phyloP scores from a whole-genome alignment of 2,888 invertebrate species.

The Tetragonula carbonaria region DNA sequence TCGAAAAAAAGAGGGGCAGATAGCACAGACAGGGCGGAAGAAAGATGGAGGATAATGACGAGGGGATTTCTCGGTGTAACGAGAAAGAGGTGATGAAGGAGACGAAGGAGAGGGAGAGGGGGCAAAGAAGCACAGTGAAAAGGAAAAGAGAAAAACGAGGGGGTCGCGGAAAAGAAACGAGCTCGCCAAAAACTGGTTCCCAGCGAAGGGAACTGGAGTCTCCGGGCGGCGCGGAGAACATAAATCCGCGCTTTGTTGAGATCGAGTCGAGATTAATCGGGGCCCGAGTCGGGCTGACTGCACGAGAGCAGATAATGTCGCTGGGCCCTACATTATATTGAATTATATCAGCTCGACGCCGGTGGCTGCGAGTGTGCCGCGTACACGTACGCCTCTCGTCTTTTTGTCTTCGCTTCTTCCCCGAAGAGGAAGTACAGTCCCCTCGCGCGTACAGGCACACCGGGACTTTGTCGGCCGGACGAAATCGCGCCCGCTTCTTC shows the following conservation, averaged over 20 bases:
- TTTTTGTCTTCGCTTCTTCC: conserved; percentile 44
- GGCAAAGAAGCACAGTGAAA: not conserved
- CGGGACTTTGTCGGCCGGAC: conserved; percentile 56
- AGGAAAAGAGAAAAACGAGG: conserved; percentile 1
- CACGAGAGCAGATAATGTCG: conserved; percentile 77
- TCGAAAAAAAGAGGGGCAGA: not conserved
- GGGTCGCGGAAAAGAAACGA: conserved; percentile 68
- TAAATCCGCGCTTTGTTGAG: conserved; percentile 79
- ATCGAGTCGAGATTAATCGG: conserved; percentile 79
- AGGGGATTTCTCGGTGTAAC: conserved; percentile 20
- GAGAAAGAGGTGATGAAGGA: not conserved
- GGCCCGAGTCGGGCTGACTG: conserved; percentile 67
- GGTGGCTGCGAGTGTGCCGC: conserved; percentile 44
- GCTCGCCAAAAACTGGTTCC: conserved; percentile 75
- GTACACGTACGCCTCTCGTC: conserved; percentile 5
- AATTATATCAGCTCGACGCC: conserved; percentile 73
- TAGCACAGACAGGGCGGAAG: not conserved
- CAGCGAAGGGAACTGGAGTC: conserved; percentile 47
- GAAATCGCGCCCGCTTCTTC: conserved; percentile 47
- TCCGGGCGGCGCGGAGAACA: conserved; percentile 66
- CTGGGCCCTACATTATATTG: conserved; percentile 74
- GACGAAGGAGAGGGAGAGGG: not conserved
- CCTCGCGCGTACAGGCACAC: conserved; percentile 18
- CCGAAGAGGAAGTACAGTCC: conserved; percentile 12
- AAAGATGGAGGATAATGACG: conserved; percentile 18